Evolutionary conservation across 1,140 invertebrate genomes (phyloP), one percentile per base, ranked within the genome.

Genomic region (Drosophila sproati): DNA sequence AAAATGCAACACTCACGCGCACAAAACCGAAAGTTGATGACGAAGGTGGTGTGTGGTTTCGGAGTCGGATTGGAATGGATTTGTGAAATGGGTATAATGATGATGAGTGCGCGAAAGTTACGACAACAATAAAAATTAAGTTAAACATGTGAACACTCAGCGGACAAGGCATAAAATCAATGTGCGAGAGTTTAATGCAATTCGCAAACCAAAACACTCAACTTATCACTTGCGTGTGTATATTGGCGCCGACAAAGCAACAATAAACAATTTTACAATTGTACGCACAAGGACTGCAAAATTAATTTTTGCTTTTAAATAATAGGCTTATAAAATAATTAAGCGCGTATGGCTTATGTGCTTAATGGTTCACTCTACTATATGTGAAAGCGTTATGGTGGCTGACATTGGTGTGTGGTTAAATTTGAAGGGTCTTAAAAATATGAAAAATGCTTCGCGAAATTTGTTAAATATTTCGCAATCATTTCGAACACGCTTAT

Each of bases 81-180:
- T 35, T 31, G 20, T 41, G 60, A 28, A 28, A 48, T 66, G 66
- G 31, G 6, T 51, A 61, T 63, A 72, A 63, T 69, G 78, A 69
- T 54, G 60, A 59, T 59, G 73, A 77, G 69, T 63, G 67, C 48
- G 60, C 61, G 69, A 52, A 73, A 85, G 86, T 86, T 78, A 81
- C 68, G 73, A 80, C 81, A 83, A 83, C 81, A 85, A 85, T 85
- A 80, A 85, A 85, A 86, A 81, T 86, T 80, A 86, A 85, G 81
- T 85, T 86, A 60, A 85, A 83, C 80, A 85, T 73, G 78, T 77
- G 73, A 62, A 57, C 47, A 66, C 64, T 79, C 47, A 47, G n/a
- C 51, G 75, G 50, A 62, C 41, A 73, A 71, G 80, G 71, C 76
- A 76, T 76, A 68, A 80, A 83, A 83, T 85, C 48, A 80, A 80